Base-by-base conservation (phyloP, 1,140 invertebrate species). In the Nautilus pompilius region DNA sequence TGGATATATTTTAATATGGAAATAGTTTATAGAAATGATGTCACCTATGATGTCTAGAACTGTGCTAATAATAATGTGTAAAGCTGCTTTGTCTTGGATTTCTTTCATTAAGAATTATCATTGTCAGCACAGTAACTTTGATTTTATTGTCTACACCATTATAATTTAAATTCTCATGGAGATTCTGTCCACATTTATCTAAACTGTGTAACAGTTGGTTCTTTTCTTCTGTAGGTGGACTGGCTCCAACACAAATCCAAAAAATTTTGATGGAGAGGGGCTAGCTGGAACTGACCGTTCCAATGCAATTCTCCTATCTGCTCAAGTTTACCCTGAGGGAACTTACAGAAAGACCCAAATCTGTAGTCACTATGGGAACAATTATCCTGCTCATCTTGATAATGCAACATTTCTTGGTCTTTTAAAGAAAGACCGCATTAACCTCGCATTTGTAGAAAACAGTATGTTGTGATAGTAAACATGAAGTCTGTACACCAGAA, bases 211-310 rank as follows among this genome's bases (percentile, higher is more conserved):
- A 26, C 32, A 30, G 32, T 30, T 57, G 13, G 5, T 60, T 8
- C 32, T 30, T 29, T 54, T 36, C 32, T 20, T 63, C 58, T 68
- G 6, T 66, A 82, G 80, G 59, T 82, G 80, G 80, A 82, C 77
- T 54, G 80, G 80, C 22, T 81, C 80, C 8, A 79, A 82, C 59
- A 81, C 76, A 13, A 82, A 81, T 55, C 73, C 73, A 20, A 41
- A 59, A 8, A 78, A 76, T 55, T 79, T 80, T 67, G 81, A 77
- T 65, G 81, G 81, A 2, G 77, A 83, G 65, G 81, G 81, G 10
- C 64, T 67, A 24, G 72, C 76, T 30, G 74, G 80, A 0, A 76
- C 74, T 30, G 81, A 83, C 59, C 69, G 81, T 5, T 78, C 73
- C 57, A 83, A 83, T 66, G 65, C 79, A 28, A 66, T 82, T 8